phyloP scores from a whole-genome alignment of 2,888 invertebrate genomes.

The Hypolimnas misippus region DNA sequence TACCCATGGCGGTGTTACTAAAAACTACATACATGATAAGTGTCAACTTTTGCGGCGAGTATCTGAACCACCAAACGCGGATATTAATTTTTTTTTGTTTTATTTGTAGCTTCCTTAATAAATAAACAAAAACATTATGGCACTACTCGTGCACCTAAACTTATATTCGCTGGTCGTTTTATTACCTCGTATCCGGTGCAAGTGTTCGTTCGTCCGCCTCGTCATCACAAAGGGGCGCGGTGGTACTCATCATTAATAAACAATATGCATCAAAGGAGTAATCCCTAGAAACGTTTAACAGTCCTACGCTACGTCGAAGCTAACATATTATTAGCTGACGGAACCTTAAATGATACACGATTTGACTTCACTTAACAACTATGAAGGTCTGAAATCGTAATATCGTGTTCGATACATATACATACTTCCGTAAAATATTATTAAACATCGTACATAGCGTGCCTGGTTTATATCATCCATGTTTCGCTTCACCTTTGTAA shows the following conservation, averaged over 20 bases:
- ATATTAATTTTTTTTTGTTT: background rate
- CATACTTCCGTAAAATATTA: constrained; percentile 22
- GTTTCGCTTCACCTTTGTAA: constrained; percentile 11
- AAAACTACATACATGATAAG: no score
- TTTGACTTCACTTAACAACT: constrained; percentile 16
- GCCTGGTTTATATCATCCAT: constrained; percentile 12
- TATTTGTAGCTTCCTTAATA: background rate
- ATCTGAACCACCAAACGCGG: no score
- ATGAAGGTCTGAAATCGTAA: constrained; percentile 18
- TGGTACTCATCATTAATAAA: constrained; percentile 64
- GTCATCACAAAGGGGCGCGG: constrained; percentile 53
- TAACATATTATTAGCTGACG: constrained; percentile 16
- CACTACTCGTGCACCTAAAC: constrained; percentile 6
- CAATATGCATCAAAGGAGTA: constrained; percentile 67
- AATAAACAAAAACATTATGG: constrained; percentile 2
- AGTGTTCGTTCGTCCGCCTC: constrained; percentile 33
- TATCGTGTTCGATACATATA: constrained; percentile 1
- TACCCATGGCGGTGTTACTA: no score
- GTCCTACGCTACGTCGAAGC: constrained; percentile 40
- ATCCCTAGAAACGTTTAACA: constrained; percentile 59
- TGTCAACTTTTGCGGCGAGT: no score
- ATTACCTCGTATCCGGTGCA: constrained; percentile 60
- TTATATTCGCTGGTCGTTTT: constrained; percentile 43
- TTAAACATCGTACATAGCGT: background rate
- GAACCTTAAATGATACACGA: constrained; percentile 20